Evolutionary conservation across 2,797 vertebrate genomes (phyloP).

Genomic region (Alca torda): DNA sequence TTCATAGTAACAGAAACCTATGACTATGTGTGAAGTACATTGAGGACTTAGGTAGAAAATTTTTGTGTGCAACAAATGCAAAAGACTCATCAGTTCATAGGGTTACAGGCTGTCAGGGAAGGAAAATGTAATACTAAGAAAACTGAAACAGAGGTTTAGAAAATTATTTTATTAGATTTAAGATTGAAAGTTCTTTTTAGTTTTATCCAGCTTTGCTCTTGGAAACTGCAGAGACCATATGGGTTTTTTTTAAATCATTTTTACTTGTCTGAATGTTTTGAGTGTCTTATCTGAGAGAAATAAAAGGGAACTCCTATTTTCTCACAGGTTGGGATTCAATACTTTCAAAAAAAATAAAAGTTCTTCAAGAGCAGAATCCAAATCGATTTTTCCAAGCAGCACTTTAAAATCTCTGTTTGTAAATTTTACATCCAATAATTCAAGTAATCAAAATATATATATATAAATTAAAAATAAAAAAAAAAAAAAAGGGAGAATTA

Average conservation of each 20-base stretch:
- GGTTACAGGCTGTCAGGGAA: background rate
- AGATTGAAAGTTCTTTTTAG: background rate
- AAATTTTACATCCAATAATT: background rate
- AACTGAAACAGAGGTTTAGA: background rate
- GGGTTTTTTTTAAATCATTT: rapidly evolving
- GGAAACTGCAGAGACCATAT: background rate
- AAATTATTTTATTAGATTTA: background rate
- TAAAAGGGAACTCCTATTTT: background rate
- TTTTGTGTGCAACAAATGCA: background rate
- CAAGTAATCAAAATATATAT: background rate
- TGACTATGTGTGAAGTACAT: background rate
- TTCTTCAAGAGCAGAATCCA: background rate
- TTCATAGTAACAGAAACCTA: background rate
- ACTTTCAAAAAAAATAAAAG: background rate
- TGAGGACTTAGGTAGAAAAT: background rate
- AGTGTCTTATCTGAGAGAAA: background rate
- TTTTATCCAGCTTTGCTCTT: background rate
- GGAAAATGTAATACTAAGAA: background rate
- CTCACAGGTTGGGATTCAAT: background rate
- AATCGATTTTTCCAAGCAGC: background rate
- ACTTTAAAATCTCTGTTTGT: background rate
- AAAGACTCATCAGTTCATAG: background rate
- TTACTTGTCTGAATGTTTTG: background rate
- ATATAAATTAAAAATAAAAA: rapidly evolving
- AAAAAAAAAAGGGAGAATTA: rapidly evolving